Conservation (phyloP, 2,888 invertebrate genomes). For the Malacosoma neustria region DNA sequence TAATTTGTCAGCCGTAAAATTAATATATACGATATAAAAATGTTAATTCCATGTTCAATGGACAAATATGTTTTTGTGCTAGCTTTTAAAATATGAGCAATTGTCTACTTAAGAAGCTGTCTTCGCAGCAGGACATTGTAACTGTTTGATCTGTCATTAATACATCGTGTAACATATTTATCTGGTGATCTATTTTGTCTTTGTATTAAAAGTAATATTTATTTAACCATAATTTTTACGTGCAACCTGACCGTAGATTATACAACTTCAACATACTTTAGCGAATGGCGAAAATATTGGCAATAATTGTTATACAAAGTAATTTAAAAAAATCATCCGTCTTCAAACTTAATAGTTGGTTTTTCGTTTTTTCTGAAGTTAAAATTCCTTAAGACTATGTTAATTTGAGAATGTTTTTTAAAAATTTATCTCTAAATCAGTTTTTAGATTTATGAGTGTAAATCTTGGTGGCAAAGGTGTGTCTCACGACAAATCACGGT, state of each 20-base stretch:
- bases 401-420: background rate
- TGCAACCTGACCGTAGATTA: too few relatives aligned
- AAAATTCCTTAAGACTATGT: too few relatives aligned
- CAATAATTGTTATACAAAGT: too few relatives aligned
- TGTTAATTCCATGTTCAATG: conserved; percentile 16
- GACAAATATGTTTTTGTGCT: conserved; percentile 13
- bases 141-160: conserved; percentile 2
- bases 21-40: conserved; percentile 23
- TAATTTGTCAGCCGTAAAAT: conserved; percentile 59
- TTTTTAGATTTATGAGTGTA: conserved; percentile 1
- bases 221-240: too few relatives aligned
- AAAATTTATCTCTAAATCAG: background rate
- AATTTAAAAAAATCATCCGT: too few relatives aligned
- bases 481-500: background rate
- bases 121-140: conserved; percentile 17
- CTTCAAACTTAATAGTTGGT: too few relatives aligned
- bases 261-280: too few relatives aligned
- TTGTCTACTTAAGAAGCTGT: conserved; percentile 19
- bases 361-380: too few relatives aligned
- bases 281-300: too few relatives aligned
- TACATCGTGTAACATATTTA: conserved; percentile 6
- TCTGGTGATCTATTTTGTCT: too few relatives aligned
- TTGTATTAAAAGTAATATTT: too few relatives aligned
- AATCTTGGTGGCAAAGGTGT: background rate
- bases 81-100: conserved; percentile 15